Conservation (phyloP, 2,113 vertebrate species). For the Cinclus cinclus region DNA sequence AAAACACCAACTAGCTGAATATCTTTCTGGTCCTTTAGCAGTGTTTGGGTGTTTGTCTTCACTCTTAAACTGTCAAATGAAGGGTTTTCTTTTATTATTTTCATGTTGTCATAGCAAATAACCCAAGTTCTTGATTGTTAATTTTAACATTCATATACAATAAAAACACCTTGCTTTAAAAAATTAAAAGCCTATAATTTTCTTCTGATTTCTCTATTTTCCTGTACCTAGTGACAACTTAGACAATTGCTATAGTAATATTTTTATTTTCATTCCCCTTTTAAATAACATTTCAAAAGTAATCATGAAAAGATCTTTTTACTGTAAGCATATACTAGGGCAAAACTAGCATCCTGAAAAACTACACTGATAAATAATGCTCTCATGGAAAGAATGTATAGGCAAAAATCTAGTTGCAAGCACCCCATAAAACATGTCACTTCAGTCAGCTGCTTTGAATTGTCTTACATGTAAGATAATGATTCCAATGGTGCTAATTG, state of each 20-base stretch:
- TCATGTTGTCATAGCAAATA: background rate
- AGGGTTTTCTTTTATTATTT: background rate
- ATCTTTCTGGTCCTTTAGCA: background rate
- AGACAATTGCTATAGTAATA: background rate
- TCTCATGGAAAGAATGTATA: background rate
- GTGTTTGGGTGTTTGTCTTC: background rate
- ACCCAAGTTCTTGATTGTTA: background rate
- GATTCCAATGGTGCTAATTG: background rate
- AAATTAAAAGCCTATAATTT: background rate
- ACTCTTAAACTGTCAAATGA: background rate
- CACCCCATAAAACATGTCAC: background rate
- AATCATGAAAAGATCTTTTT: background rate
- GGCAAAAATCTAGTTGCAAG: background rate
- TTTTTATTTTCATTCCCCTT: background rate
- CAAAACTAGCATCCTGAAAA: background rate
- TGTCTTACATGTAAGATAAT: background rate
- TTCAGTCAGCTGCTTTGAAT: background rate
- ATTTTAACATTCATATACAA: background rate
- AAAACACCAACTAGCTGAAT: background rate
- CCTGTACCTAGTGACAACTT: background rate
- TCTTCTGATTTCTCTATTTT: background rate
- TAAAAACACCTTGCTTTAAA: background rate
- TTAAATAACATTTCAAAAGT: slow-evolving; percentile 1
- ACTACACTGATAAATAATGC: background rate
- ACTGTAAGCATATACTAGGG: background rate